Conservation (phyloP, 1,140 invertebrate genomes). For the Harpegnathos saltator region DNA sequence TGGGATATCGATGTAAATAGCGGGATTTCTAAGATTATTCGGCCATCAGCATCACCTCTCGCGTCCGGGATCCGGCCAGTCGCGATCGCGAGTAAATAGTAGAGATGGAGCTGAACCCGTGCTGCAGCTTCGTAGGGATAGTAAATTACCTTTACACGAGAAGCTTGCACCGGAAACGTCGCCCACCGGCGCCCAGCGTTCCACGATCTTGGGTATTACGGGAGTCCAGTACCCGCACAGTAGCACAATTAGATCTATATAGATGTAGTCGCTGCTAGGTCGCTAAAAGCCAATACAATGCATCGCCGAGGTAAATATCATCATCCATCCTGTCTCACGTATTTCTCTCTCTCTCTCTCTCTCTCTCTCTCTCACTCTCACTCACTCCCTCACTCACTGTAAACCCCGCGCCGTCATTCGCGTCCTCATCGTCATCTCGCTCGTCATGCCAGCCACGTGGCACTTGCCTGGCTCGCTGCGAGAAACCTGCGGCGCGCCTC, state of each 20-base stretch:
- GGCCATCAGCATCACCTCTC: neutral
- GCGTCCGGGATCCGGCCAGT: neutral
- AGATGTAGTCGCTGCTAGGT: slow-evolving; percentile 57
- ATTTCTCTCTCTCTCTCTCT: no score
- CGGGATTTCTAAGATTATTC: slow-evolving; percentile 9
- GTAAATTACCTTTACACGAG: slow-evolving; percentile 74
- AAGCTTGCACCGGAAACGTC: slow-evolving; percentile 71
- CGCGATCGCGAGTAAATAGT: slow-evolving; percentile 19
- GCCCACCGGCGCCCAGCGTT: slow-evolving; percentile 42
- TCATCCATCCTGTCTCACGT: slow-evolving; percentile 14
- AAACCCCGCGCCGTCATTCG: neutral
- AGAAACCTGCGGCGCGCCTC: slow-evolving; percentile 36
- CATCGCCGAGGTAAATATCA: slow-evolving; percentile 60
- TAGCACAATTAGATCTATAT: slow-evolving; percentile 64
- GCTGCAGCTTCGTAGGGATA: slow-evolving; percentile 69
- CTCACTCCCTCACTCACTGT: no score
- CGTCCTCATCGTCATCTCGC: slow-evolving; percentile 25
- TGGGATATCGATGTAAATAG: slow-evolving; percentile 52
- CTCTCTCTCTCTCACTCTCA: no score
- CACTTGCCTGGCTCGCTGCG: slow-evolving; percentile 28
- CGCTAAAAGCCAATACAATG: slow-evolving; percentile 57
- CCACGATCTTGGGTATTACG: slow-evolving; percentile 70
- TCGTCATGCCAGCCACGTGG: slow-evolving; percentile 46
- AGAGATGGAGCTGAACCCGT: slow-evolving; percentile 65
- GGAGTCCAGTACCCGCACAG: slow-evolving; percentile 3